phyloP scores from a whole-genome alignment of 64 coral and sea anemone species.

The Astreopora myriophthalma region DNA sequence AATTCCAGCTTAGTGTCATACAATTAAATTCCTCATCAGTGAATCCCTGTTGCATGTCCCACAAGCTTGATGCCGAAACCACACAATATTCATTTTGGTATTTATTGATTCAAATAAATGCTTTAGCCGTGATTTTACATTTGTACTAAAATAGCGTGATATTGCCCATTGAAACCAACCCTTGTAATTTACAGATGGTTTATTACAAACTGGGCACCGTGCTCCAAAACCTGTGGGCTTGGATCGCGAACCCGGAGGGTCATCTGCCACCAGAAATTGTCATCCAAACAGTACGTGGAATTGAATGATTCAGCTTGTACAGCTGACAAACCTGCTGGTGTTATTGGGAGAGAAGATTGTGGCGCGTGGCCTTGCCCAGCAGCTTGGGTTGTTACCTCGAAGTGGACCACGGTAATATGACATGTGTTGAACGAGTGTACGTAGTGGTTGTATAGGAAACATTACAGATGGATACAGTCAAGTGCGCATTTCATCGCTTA shows the following conservation, averaged over 20 bases:
- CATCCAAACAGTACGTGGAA: not conserved
- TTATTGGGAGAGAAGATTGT: not conserved
- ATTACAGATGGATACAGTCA: no score
- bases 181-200: constrained; percentile 46
- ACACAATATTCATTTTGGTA: no score
- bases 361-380: not conserved
- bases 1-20: no score
- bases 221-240: constrained; percentile 78
- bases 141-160: no score
- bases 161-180: not conserved
- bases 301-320: not conserved
- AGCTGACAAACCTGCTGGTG: not conserved
- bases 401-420: not conserved
- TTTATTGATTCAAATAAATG: no score
- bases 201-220: constrained; percentile 60
- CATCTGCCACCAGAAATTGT: constrained; percentile 62
- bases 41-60: no score
- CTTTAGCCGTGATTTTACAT: no score
- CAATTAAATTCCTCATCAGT: no score
- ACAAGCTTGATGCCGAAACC: no score
- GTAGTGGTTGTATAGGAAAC: no score
- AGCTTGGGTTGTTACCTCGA: not conserved
- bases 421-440: not conserved
- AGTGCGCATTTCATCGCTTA: no score
- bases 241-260: constrained; percentile 56